Conservation (phyloP, 53 echinoderm and acorn worm species). For the Hippasteria phrygiana region DNA sequence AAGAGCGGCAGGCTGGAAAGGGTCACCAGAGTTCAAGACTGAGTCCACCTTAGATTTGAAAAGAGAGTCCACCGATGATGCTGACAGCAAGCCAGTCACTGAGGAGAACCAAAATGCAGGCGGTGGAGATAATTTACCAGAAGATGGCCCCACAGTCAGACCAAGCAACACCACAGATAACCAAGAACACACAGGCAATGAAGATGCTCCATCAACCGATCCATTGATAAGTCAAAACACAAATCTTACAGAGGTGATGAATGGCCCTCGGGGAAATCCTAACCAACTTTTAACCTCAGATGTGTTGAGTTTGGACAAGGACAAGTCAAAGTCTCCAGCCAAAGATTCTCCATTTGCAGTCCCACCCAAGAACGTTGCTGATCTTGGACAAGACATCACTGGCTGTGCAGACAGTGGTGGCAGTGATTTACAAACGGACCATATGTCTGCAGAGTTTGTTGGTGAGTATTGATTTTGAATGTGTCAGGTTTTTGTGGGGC, state of each 20-base stretch:
- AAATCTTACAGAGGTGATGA: not conserved
- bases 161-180: not conserved
- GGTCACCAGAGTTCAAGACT: constrained; percentile 26
- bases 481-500: not conserved
- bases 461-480: not conserved
- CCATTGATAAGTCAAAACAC: not conserved
- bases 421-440: not conserved
- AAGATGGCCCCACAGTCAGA: not conserved
- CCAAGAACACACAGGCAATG: not conserved
- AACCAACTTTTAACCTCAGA: not conserved
- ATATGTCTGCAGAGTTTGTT: not conserved
- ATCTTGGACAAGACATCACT: not conserved
- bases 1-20: constrained; percentile 54
- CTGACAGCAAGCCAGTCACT: not conserved
- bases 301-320: not conserved
- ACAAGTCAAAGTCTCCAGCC: not conserved
- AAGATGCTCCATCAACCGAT: not conserved
- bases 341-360: not conserved
- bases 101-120: not conserved
- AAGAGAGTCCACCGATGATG: not conserved
- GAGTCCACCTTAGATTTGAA: not conserved
- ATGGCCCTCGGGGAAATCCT: not conserved
- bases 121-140: not conserved
- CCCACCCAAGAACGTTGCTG: not conserved
- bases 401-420: not conserved